phyloP scores from a whole-genome alignment of 2,113 vertebrate genomes.

The Sorex araneus region DNA sequence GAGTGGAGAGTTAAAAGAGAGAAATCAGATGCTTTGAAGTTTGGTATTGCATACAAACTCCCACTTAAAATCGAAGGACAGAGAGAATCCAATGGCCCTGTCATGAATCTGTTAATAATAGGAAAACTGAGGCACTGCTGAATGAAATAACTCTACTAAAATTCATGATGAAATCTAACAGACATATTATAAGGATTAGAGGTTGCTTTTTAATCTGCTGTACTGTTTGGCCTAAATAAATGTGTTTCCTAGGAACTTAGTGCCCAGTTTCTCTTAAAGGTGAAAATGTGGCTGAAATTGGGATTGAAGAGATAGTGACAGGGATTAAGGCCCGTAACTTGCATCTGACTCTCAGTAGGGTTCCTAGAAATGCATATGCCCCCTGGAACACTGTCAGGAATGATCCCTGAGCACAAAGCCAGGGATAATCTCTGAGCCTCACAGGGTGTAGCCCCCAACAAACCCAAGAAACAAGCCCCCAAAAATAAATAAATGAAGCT shows the following conservation, averaged over 20 bases:
- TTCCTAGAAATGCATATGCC: too few relatives aligned
- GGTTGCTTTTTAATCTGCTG: constrained; percentile 32
- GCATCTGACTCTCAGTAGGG: too few relatives aligned
- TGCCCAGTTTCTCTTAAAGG: constrained; percentile 66
- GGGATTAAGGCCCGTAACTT: too few relatives aligned
- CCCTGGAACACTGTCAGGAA: too few relatives aligned
- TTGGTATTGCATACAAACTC: not conserved
- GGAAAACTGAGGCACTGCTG: constrained; percentile 32
- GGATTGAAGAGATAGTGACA: not conserved
- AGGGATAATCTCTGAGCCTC: too few relatives aligned
- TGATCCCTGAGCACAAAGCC: too few relatives aligned
- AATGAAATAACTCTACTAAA: constrained; percentile 24
- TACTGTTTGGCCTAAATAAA: constrained; percentile 76
- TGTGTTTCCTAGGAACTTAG: constrained; percentile 64
- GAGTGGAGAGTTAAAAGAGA: not conserved
- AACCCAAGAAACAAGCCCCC: too few relatives aligned
- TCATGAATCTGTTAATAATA: constrained; percentile 10
- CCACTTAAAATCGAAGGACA: constrained; percentile 46
- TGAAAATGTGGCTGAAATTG: constrained; percentile 39
- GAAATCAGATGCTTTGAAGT: constrained; percentile 25
- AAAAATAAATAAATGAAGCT: too few relatives aligned
- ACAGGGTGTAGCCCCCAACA: too few relatives aligned
- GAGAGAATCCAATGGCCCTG: not conserved
- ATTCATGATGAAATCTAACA: constrained; percentile 29
- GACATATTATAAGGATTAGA: constrained; percentile 58